Evolutionary conservation across 2,888 invertebrate genomes (phyloP).

Genomic region (Parascotia fuliginaria): DNA sequence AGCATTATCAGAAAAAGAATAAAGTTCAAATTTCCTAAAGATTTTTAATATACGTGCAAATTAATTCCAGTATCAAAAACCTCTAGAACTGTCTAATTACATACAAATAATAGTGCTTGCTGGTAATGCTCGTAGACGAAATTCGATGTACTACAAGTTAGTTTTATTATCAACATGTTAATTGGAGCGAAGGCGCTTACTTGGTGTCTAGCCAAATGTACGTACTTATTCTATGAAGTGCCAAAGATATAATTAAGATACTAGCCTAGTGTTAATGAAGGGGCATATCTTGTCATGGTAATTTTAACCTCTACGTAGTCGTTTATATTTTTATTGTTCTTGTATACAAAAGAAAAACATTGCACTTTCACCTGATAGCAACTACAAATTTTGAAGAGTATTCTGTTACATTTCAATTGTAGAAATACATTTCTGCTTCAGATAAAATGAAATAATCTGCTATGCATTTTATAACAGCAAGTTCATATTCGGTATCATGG

Average conservation of each 20-base stretch:
- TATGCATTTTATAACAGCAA: no score
- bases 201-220: conserved; percentile 75
- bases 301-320: no score
- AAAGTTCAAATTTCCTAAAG: background rate
- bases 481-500: no score
- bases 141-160: conserved; percentile 46
- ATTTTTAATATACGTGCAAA: background rate
- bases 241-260: conserved; percentile 20
- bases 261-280: conserved; percentile 8
- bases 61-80: background rate
- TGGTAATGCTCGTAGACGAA: conserved; percentile 36
- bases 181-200: conserved; percentile 68
- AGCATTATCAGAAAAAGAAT: no score
- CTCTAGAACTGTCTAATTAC: conserved; percentile 32
- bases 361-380: no score
- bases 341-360: no score
- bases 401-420: no score
- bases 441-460: no score
- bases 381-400: no score
- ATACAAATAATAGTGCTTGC: conserved; percentile 30
- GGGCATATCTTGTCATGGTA: background rate
- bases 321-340: no score
- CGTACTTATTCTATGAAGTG: conserved; percentile 48
- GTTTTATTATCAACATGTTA: conserved; percentile 77
- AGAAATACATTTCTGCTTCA: no score